phyloP scores from a whole-genome alignment of 1,140 invertebrate species.

The Cotesia typhae region DNA sequence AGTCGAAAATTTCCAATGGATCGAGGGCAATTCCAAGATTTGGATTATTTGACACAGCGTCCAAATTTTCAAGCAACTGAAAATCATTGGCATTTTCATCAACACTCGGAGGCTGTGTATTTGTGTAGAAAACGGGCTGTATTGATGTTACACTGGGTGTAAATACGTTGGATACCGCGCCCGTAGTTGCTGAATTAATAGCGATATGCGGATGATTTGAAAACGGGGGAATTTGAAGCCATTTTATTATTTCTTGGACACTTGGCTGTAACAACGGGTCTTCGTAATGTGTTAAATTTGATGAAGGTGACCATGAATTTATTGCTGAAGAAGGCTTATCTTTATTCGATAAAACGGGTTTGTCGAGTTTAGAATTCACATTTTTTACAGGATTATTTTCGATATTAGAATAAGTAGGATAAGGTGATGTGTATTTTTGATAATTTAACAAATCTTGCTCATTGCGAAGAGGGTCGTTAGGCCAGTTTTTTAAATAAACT shows the following conservation, averaged over 20 bases:
- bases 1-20: background rate
- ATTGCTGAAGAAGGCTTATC: background rate
- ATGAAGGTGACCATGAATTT: constrained; percentile 1
- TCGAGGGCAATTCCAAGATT: background rate
- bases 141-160: constrained; percentile 48
- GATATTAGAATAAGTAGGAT: constrained; percentile 32
- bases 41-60: background rate
- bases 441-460: constrained; percentile 55
- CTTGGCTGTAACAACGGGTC: constrained; percentile 37
- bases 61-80: background rate
- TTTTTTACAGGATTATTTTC: background rate
- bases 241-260: constrained; percentile 49
- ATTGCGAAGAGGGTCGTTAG: constrained; percentile 46
- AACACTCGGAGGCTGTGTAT: constrained; percentile 14
- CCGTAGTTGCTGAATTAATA: constrained; percentile 20
- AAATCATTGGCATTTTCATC: constrained; percentile 30
- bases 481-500: constrained; percentile 54
- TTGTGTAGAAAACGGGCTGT: constrained; percentile 35
- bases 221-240: constrained; percentile 53
- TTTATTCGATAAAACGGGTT: constrained; percentile 16
- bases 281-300: constrained; percentile 21
- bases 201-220: constrained; percentile 33
- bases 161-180: constrained; percentile 40
- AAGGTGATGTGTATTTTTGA: constrained; percentile 55
- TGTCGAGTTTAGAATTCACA: constrained; percentile 20